Evolutionary conservation across 2,113 vertebrate species (phyloP), one percentile per base, ranked within the genome.

Genomic region (Sinocyclocheilus anophthalmus): DNA sequence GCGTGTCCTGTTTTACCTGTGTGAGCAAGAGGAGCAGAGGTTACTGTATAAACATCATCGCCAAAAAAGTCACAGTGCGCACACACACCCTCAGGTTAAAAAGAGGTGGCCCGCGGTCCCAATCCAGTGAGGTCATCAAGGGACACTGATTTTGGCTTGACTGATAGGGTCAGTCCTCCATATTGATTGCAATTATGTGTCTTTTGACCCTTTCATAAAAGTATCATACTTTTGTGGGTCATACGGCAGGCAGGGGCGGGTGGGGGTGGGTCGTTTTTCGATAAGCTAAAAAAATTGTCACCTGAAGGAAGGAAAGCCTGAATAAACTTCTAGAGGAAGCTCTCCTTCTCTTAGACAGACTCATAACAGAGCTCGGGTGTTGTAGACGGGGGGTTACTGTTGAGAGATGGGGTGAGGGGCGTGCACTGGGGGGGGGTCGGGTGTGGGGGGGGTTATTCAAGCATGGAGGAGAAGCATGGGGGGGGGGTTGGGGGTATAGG

Each of bases 1-100:
- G 95, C 3, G 26, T 99, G 98, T 63, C 97, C 97, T 0, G 97
- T 99, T 89, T 89, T 93, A 26, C 93, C 95, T 95, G 91, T 13
- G 26, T 11, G 42, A 70, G 65, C 20, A 14, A 80, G 16, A 59
- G 37, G 11, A 77, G 37, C 22, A 81, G 57, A 69, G 24, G 63
- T 42, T 24, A 57, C 22, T n/a, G 24, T 48, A 20, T 26, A 83
- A 65, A 55, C 63, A 59, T 70, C 48, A 78, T 14, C 5, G 24
- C 5, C 9, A 13, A 61, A 55, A 76, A 37, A 45, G 33, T 76
- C 84, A 77, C 20, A 20, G 20, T 37, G 10, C 22, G 2, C 24
- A 22, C 72, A 70, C 39, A 14, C 30, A 14, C 30, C 7, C 9
- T 13, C 1, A 3, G 3, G 39, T 39, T 26, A 42, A 65, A 65